Evolutionary conservation across 1,140 invertebrate species (phyloP).

Genomic region (Tetramorium parvispinum): DNA sequence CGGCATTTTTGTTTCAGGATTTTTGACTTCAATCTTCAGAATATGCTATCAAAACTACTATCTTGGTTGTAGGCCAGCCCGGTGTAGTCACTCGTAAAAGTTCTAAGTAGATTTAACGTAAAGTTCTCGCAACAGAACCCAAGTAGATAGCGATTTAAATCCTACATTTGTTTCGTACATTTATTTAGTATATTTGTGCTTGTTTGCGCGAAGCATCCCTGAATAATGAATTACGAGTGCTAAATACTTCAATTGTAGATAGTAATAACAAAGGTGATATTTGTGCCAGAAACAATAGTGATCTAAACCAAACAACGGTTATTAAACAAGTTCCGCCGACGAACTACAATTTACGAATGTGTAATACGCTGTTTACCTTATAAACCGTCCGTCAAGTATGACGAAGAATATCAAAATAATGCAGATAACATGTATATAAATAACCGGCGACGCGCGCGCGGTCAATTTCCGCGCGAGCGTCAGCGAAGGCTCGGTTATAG

Average conservation of each 20-base stretch:
- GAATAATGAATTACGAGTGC: neutral
- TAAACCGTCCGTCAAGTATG: neutral
- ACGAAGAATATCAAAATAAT: slow-evolving; percentile 33
- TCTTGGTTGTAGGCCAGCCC: neutral
- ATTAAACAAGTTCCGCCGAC: neutral
- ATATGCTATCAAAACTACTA: neutral
- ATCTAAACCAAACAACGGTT: neutral
- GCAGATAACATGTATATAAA: neutral
- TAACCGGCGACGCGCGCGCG: neutral
- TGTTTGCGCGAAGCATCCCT: neutral
- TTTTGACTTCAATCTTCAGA: neutral
- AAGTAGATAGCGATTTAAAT: neutral
- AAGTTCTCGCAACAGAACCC: neutral
- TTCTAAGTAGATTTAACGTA: slow-evolving; percentile 1
- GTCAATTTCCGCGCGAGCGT: slow-evolving; percentile 34
- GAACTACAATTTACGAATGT: neutral
- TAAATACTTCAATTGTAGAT: slow-evolving; percentile 11
- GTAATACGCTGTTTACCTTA: neutral
- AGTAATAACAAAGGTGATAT: neutral
- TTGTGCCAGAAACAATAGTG: slow-evolving; percentile 8
- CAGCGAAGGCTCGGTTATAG: neutral
- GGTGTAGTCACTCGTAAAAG: neutral
- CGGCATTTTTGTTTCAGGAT: neutral
- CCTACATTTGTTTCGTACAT: neutral
- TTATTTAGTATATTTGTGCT: neutral